Evolutionary conservation across 1,140 invertebrate genomes (phyloP).

Genomic region (Choristoneura fumiferana): DNA sequence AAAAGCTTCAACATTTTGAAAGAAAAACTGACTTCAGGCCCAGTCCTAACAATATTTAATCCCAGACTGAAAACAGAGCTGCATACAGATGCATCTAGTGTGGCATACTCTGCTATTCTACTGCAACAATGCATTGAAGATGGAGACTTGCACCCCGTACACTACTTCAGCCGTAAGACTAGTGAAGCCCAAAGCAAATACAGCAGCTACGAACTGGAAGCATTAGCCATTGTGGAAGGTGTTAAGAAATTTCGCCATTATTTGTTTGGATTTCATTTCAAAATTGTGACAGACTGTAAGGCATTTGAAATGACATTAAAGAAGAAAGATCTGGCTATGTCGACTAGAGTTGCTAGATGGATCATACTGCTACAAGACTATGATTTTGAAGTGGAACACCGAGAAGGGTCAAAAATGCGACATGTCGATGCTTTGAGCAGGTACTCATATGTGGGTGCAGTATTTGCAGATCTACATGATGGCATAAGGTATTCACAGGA

Average conservation of each 20-base stretch:
- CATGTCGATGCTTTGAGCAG: conserved; percentile 50
- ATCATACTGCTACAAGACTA: conserved; percentile 48
- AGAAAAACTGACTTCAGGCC: conserved; percentile 26
- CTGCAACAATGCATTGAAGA: conserved; percentile 31
- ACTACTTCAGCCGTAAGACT: conserved; percentile 44
- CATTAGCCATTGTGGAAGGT: conserved; percentile 44
- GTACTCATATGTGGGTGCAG: conserved; percentile 20
- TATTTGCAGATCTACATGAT: conserved; percentile 10
- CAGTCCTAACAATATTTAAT: conserved; percentile 47
- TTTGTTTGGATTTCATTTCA: conserved; percentile 57
- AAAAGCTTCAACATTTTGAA: conserved; percentile 38
- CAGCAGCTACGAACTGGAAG: conserved; percentile 46
- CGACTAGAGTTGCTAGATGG: conserved; percentile 48
- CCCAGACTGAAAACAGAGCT: conserved; percentile 38
- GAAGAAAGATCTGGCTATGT: conserved; percentile 39
- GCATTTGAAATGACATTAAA: conserved; percentile 47
- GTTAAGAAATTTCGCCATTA: conserved; percentile 46
- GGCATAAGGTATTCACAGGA: conserved; percentile 23
- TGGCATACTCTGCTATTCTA: conserved; percentile 44
- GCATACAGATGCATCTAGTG: conserved; percentile 39
- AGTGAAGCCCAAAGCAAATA: conserved; percentile 36
- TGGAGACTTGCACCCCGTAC: conserved; percentile 40
- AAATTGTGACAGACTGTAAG: conserved; percentile 52
- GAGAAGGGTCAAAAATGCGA: conserved; percentile 32
- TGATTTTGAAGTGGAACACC: conserved; percentile 39